A percentile compares a stretch with the other conserved stretches of the same genome.
Evolutionary conservation across 2,797 vertebrate genomes (phyloP).

Genomic region (Paramormyrops hopkinsi): DNA sequence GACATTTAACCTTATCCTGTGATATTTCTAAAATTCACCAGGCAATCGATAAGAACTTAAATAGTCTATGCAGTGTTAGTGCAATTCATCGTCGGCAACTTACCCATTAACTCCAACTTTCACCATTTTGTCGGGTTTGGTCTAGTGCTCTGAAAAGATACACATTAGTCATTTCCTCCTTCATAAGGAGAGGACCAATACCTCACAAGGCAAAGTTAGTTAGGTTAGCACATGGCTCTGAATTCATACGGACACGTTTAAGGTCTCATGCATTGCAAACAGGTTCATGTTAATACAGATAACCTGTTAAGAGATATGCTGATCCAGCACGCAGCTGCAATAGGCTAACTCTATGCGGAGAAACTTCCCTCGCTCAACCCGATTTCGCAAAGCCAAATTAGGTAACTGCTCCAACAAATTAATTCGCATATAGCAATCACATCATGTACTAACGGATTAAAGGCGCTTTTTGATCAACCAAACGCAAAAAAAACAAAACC

Average conservation of each 20-base stretch:
- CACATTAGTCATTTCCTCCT: background rate
- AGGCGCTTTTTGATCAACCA: background rate
- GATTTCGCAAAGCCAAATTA: background rate
- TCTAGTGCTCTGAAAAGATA: constrained; percentile 55
- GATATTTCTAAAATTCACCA: background rate
- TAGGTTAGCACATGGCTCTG: background rate
- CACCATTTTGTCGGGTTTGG: constrained; percentile 66
- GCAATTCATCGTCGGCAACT: constrained; percentile 31
- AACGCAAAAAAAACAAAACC: background rate
- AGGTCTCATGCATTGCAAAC: background rate
- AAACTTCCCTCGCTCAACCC: background rate
- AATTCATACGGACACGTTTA: background rate
- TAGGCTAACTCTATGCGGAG: background rate
- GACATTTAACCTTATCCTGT: background rate
- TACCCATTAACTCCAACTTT: constrained; percentile 76
- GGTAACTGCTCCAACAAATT: background rate
- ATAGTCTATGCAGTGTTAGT: background rate
- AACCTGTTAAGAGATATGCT: background rate
- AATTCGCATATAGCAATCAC: background rate
- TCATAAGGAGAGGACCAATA: background rate
- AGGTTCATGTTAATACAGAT: background rate
- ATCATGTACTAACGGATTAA: background rate
- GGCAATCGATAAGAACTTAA: background rate
- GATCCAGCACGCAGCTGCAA: background rate
- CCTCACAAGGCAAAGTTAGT: background rate